Base-by-base conservation (phyloP, 1,140 invertebrate species). In the Heliothis subflexa region DNA sequence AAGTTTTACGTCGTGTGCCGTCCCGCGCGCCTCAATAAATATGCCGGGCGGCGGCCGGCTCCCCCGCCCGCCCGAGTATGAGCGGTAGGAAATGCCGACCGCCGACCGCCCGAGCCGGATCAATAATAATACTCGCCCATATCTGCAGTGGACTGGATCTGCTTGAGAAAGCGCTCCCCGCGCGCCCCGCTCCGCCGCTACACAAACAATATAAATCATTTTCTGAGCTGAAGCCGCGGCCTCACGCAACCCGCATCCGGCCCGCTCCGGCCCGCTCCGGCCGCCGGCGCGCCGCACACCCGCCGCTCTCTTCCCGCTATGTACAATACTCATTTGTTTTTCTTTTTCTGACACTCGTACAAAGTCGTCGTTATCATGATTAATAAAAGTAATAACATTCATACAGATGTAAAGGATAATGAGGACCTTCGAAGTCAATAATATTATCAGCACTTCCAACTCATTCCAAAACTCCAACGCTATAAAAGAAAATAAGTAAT, bases 141-240 rank as follows among this genome's bases (percentile, higher is more conserved):
- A 93, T 94, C 91, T 93, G 91, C 91, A 93, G 91, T 93, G 93
- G 91, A 93, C 91, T 89, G 90, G 90, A 93, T 92, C 89, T 93
- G 93, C 91, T 94, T 94, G 93, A 94, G 93, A 94, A 93, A 94
- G 89, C 91, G 86, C 86, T 88, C 86, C 84, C 88, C 21, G 57
- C 55, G 80, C 82, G 86, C 82, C 88, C 88, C 83, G 79, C 83
- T 83, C 82, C 82, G 71, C 83, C 86, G 87, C 85, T 93, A 90
- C 89, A 92, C 91, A 94, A 94, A 94, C 92, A 92, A 94, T 93
- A 93, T 94, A 92, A 94, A 94, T 94, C 93, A 94, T 94, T 94
- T 94, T 94, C 92, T 85, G 86, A 84, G 81, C 85, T 85, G 83
- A 88, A 78, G 87, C 85, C 85, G 88, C 85, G 88, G 78, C 78